phyloP scores from a whole-genome alignment of 1,140 invertebrate genomes.

The Scaptomyza hsui region DNA sequence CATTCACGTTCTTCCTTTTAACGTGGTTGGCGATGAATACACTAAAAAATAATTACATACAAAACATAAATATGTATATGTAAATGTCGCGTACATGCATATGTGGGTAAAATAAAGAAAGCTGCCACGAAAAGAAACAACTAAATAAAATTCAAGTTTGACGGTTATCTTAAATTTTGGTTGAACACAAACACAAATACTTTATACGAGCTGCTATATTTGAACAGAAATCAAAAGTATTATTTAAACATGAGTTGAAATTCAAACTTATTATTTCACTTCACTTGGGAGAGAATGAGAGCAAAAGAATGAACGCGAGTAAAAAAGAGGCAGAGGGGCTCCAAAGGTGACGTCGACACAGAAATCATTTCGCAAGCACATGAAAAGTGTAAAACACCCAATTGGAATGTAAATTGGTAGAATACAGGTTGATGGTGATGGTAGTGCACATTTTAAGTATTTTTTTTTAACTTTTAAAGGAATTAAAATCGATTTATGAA shows the following conservation, averaged over 20 bases:
- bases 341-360: conserved; percentile 79
- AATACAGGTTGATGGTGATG: neutral
- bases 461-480: neutral
- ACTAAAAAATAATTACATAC: conserved; percentile 70
- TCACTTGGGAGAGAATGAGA: conserved; percentile 48
- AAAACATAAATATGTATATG: conserved; percentile 55
- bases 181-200: conserved; percentile 4
- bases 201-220: conserved; percentile 5
- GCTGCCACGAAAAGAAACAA: conserved; percentile 27
- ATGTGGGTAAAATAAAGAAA: conserved; percentile 68
- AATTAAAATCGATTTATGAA: conserved; percentile 48
- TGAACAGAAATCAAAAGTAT: conserved; percentile 1
- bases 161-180: conserved; percentile 22
- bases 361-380: conserved; percentile 49
- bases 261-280: conserved; percentile 52
- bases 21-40: conserved; percentile 80
- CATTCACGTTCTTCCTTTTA: conserved; percentile 81
- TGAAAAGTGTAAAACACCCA: conserved; percentile 4
- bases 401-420: conserved; percentile 5
- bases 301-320: conserved; percentile 41
- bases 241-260: conserved; percentile 43
- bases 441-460: conserved; percentile 10
- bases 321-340: conserved; percentile 42
- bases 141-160: conserved; percentile 27
- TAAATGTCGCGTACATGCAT: conserved; percentile 33